Percentiles rank a stretch among this genome's conserved stretches.
phyloP scores from a whole-genome alignment of 2,888 invertebrate genomes.

The Elysia crispata region DNA sequence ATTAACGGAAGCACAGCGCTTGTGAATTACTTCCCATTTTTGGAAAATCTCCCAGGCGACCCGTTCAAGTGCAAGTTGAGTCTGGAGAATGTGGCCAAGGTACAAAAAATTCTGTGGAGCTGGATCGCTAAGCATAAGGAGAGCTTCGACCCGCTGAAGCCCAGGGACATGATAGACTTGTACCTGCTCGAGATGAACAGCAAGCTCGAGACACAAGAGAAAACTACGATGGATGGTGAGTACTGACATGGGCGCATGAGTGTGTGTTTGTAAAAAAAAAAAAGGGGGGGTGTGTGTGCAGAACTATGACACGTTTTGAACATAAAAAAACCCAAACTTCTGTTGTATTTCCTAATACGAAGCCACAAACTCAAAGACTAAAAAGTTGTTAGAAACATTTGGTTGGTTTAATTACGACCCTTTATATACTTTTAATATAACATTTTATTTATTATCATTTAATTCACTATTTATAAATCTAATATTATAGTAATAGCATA shows the following conservation, averaged over 20 bases:
- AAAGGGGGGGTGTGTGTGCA: neutral
- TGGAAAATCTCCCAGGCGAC: slow-evolving; percentile 56
- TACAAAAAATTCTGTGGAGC: slow-evolving; percentile 49
- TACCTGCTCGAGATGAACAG: slow-evolving; percentile 58
- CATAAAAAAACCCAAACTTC: too few relatives aligned
- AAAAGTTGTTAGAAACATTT: too few relatives aligned
- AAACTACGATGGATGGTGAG: slow-evolving; percentile 37
- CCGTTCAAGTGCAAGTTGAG: slow-evolving; percentile 50
- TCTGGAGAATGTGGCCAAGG: slow-evolving; percentile 53
- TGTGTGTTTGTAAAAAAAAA: too few relatives aligned
- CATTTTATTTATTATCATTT: too few relatives aligned
- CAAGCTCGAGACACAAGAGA: slow-evolving; percentile 40
- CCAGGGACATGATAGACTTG: slow-evolving; percentile 62
- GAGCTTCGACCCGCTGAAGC: slow-evolving; percentile 48
- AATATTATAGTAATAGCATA: too few relatives aligned
- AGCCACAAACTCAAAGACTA: too few relatives aligned
- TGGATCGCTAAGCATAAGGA: slow-evolving; percentile 52
- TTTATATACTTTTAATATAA: too few relatives aligned
- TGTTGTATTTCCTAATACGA: too few relatives aligned
- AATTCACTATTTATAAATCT: too few relatives aligned
- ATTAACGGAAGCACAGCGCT: slow-evolving; percentile 52
- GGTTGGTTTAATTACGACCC: too few relatives aligned
- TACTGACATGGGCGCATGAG: too few relatives aligned
- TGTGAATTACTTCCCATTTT: slow-evolving; percentile 55
- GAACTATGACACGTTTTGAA: neutral